Base-by-base conservation (phyloP, 2,113 vertebrate genomes). In the Ursus arctos region DNA sequence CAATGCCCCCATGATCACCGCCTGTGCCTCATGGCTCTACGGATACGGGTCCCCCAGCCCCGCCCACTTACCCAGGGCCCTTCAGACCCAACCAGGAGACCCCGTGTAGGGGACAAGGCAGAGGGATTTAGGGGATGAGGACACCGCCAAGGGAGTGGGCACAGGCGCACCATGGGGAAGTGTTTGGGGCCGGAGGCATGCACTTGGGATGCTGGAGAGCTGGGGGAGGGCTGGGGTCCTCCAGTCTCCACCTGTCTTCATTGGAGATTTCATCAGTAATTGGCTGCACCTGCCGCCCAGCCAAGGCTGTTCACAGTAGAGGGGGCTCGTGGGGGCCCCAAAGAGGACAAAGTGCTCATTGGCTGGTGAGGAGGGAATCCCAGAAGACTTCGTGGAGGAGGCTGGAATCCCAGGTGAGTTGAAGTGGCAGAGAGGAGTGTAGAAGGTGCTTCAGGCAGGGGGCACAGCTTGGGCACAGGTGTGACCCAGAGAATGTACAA, bases 351-450 rank as follows among this genome's bases (percentile, higher is more conserved):
- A 19, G 65, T 31, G 59, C 47, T 43, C 53, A 6, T 36, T 28
- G 92, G 26, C 85, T 36, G 82, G 72, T 33, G 14, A 79, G 69
- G 86, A 57, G 79, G 51, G n/a, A 77, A 76, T 55, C 71, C 0
- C 0, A 24, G 80, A 40, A 36, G 77, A 53, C 71, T 93, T 97
- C 92, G 77, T 88, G 76, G 51, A 95, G 82, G 92, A 91, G 65
- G 89, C 59, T 18, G 59, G 49, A 47, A 18, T 76, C 59, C 40
- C 47, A 7, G 7, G 69, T 5, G n/a, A 47, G 55, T 2, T 49
- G 51, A 87, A 77, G 18, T 26, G 6, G 12, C 53, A 43, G 51
- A 88, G 51, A 61, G 6, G 53, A 18, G 2, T 22, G 7, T 0
- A 8, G 33, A 77, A 65, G 63, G 43, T 57, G 71, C 76, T 33